Percentiles rank a stretch among this genome's conserved stretches.
These are phyloP conservation scores for Diploscapter pachys DNA, from an alignment of 1,140 invertebrate species.

Conservation along the genomic window DNA sequence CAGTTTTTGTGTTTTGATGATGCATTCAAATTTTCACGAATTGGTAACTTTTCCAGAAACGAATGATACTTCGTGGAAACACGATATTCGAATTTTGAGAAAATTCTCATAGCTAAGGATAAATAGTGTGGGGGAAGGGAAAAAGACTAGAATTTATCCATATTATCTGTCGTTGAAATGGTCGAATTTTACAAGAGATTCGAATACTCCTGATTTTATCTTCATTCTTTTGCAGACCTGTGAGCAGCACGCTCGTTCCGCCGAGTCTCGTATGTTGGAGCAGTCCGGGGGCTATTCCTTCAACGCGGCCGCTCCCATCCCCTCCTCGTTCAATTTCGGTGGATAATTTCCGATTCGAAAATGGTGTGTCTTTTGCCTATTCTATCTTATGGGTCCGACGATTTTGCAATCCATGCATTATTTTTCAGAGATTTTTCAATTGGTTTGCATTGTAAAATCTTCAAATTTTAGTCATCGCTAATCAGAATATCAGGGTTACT, in stretches of 20 bases:
- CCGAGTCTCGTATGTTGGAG: conserved; percentile 26
- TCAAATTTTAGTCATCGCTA: too few relatives aligned
- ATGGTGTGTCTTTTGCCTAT: too few relatives aligned
- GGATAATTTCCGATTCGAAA: not conserved
- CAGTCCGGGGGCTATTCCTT: conserved; percentile 30
- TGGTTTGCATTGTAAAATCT: too few relatives aligned
- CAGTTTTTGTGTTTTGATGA: not conserved
- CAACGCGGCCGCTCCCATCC: conserved; percentile 17
- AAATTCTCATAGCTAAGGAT: too few relatives aligned
- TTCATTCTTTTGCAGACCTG: conserved; percentile 16
- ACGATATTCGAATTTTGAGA: not conserved
- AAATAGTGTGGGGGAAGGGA: too few relatives aligned
- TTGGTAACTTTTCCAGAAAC: not conserved
- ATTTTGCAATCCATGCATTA: too few relatives aligned
- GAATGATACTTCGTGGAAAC: not conserved
- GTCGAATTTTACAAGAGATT: too few relatives aligned
- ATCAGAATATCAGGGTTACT: too few relatives aligned
- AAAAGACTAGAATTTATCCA: too few relatives aligned
- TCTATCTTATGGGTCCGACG: too few relatives aligned
- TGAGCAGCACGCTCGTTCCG: conserved; percentile 21
- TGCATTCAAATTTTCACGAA: conserved; percentile 1
- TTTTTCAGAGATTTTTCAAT: too few relatives aligned
- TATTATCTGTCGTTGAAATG: too few relatives aligned
- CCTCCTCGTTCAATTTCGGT: conserved; percentile 34
- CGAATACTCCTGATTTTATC: not conserved